A percentile compares a stretch with the other conserved stretches of the same genome.
Evolutionary conservation across 2,797 vertebrate species (phyloP).

Genomic region (Ceyx erithaca): DNA sequence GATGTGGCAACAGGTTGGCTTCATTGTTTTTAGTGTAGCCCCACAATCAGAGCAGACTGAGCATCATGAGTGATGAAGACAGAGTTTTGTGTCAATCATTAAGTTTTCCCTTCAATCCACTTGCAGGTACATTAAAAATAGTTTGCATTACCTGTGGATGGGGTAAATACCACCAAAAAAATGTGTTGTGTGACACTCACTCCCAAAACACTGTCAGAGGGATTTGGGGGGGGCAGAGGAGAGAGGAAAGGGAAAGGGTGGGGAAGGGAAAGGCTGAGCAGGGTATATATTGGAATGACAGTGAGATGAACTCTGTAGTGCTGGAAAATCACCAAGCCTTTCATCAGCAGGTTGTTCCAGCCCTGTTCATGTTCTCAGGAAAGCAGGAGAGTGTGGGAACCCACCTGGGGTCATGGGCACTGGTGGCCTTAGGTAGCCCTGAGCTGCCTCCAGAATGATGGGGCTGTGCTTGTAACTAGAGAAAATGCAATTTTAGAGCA

Average conservation of each 20-base stretch:
- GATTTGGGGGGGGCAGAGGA: neutral
- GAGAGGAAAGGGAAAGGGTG: neutral
- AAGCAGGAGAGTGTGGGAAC: neutral
- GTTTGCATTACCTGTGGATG: neutral
- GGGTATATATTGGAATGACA: neutral
- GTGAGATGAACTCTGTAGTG: neutral
- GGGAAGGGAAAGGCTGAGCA: neutral
- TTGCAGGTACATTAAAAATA: neutral
- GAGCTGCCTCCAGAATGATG: neutral
- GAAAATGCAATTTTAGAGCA: neutral
- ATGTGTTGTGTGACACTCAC: neutral
- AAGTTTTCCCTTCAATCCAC: neutral
- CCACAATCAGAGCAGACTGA: neutral
- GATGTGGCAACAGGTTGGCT: neutral
- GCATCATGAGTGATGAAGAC: neutral
- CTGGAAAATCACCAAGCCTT: neutral
- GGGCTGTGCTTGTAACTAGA: neutral
- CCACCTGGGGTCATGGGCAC: fast-evolving
- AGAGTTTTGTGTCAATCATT: neutral
- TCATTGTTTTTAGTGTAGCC: neutral
- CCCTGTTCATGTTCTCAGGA: neutral
- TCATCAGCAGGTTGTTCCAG: neutral
- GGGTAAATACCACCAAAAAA: neutral
- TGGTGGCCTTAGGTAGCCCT: neutral
- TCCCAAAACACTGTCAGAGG: neutral